Conservation (phyloP, 2,888 invertebrate genomes). For the Chelonus formosanus region DNA sequence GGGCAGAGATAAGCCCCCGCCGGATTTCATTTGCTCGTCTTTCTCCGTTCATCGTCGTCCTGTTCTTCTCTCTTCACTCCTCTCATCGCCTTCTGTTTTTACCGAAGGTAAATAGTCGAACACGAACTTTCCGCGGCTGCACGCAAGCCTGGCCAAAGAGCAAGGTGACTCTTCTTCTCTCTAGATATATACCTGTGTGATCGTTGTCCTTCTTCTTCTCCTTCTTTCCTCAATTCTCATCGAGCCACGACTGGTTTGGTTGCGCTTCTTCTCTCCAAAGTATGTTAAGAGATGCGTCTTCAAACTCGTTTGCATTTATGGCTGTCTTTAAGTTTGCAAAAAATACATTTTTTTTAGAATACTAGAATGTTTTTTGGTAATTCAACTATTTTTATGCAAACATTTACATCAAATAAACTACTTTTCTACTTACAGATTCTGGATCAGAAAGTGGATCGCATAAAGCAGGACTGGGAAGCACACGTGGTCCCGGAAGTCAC, state of each 20-base stretch:
- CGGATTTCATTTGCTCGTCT: slow-evolving; percentile 56
- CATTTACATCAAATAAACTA: slow-evolving; percentile 25
- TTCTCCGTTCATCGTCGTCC: slow-evolving; percentile 30
- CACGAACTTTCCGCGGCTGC: slow-evolving; percentile 43
- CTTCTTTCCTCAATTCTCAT: background rate
- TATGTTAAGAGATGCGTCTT: slow-evolving; percentile 33
- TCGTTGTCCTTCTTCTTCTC: slow-evolving; percentile 17
- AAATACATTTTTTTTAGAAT: slow-evolving; percentile 5
- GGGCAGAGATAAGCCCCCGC: slow-evolving; percentile 47
- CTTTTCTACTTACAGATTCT: slow-evolving; percentile 73
- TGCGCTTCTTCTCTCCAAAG: slow-evolving; percentile 23
- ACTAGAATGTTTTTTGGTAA: too few relatives aligned
- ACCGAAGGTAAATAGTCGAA: slow-evolving; percentile 44
- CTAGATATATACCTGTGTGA: slow-evolving; percentile 28
- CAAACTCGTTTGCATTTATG: slow-evolving; percentile 33
- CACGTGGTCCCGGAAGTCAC: slow-evolving; percentile 68
- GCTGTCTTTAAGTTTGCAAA: slow-evolving; percentile 25
- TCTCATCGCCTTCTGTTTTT: slow-evolving; percentile 42
- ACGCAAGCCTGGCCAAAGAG: slow-evolving; percentile 33
- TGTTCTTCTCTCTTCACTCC: slow-evolving; percentile 23
- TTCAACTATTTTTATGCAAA: background rate
- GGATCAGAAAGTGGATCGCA: slow-evolving; percentile 90
- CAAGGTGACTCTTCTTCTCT: slow-evolving; percentile 33
- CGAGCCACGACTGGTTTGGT: slow-evolving; percentile 30
- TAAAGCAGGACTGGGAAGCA: slow-evolving; percentile 74